Conservation (phyloP, 2,113 vertebrate genomes). For the Engystomops pustulosus region DNA sequence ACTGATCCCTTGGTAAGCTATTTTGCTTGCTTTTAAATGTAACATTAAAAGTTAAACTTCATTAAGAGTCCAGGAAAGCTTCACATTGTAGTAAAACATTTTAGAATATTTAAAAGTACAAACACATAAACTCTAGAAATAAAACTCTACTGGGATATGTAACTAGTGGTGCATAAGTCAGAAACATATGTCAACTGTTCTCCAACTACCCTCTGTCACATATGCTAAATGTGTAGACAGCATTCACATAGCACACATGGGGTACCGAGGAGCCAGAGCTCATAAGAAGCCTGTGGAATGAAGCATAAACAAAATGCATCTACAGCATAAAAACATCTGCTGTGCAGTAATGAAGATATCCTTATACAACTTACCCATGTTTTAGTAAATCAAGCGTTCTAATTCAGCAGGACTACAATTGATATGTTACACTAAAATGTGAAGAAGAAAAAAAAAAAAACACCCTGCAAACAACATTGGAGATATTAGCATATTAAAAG, state of each 20-base stretch:
- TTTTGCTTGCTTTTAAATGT: too few species aligned
- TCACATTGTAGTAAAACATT: too few species aligned
- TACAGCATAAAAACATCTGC: constrained; percentile 24
- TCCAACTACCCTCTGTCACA: constrained; percentile 28
- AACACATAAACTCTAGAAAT: background rate
- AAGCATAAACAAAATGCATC: constrained; percentile 28
- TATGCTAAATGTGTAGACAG: constrained; percentile 33
- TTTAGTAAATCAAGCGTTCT: background rate
- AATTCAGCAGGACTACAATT: background rate
- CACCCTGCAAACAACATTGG: background rate
- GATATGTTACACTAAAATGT: background rate
- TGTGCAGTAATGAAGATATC: constrained; percentile 26
- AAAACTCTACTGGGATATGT: background rate
- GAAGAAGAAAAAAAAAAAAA: background rate
- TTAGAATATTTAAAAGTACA: too few species aligned
- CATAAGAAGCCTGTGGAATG: constrained; percentile 31
- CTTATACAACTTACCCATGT: background rate
- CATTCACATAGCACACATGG: constrained; percentile 17
- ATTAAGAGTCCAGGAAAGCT: too few species aligned
- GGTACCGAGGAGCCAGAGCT: background rate
- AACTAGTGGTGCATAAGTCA: background rate
- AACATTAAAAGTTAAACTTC: too few species aligned
- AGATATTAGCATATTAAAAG: background rate
- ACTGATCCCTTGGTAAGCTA: too few species aligned
- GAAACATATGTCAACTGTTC: constrained; percentile 29